These are phyloP conservation scores for Asbolus verrucosus DNA, from an alignment of 1,140 invertebrate species.

Conservation along the genomic window DNA sequence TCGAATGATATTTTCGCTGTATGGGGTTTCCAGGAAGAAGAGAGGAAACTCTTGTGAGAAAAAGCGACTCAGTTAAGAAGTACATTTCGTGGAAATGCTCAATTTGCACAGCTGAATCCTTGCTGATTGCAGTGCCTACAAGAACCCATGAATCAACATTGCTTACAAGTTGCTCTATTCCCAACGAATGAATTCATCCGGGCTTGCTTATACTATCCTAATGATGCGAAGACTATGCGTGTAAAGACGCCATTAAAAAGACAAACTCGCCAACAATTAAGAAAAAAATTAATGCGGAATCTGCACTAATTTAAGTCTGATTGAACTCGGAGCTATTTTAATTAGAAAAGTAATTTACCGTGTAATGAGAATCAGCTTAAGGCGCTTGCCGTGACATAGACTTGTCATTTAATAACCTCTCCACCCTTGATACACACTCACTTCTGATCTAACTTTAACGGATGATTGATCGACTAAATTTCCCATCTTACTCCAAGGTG, in stretches of 20 bases:
- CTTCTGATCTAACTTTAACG: constrained; percentile 34
- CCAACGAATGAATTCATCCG: background rate
- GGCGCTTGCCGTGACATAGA: constrained; percentile 20
- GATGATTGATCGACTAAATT: constrained; percentile 38
- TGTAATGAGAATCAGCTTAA: constrained; percentile 41
- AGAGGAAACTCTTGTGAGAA: too few species aligned
- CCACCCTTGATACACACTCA: constrained; percentile 30
- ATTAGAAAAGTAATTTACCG: constrained; percentile 44
- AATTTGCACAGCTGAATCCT: constrained; percentile 7
- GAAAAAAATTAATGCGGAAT: constrained; percentile 20
- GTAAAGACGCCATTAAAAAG: background rate
- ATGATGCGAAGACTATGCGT: background rate
- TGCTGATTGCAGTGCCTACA: background rate
- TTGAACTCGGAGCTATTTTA: constrained; percentile 38
- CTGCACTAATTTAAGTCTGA: constrained; percentile 37
- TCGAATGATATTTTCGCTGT: too few species aligned
- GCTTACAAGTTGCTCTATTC: background rate
- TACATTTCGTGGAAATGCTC: background rate
- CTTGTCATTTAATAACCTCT: constrained; percentile 41
- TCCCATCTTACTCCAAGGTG: constrained; percentile 25
- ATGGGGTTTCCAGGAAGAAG: too few species aligned
- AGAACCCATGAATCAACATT: background rate
- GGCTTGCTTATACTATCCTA: background rate
- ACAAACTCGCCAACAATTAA: constrained; percentile 20
- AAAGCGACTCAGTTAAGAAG: too few species aligned